A percentile compares a stretch with the other conserved stretches of the same genome.
phyloP scores from a whole-genome alignment of 2,888 invertebrate species.

The Diogma glabrata region DNA sequence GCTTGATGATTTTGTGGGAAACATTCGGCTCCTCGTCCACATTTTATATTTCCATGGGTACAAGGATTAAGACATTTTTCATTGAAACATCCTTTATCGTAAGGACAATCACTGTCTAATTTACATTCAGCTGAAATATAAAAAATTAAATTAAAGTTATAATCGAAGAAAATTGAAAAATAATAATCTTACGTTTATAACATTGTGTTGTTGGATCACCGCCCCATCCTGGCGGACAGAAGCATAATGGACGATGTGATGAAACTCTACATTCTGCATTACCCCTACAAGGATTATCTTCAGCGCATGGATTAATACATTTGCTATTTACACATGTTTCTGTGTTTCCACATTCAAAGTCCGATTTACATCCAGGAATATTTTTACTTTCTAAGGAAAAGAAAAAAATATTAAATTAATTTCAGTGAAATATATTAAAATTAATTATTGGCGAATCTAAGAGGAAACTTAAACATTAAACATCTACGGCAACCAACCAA shows the following conservation, averaged over 20 bases:
- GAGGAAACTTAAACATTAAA: too few species aligned
- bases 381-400: conserved; percentile 36
- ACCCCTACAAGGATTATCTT: conserved; percentile 66
- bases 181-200: conserved; percentile 61
- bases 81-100: conserved; percentile 67
- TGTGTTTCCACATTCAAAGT: conserved; percentile 63
- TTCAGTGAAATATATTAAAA: neutral
- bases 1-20: conserved; percentile 61
- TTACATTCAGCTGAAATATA: conserved; percentile 62
- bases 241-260: conserved; percentile 70
- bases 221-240: conserved; percentile 73
- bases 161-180: neutral
- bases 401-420: conserved; percentile 6
- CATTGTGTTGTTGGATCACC: conserved; percentile 79
- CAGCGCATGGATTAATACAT: conserved; percentile 70
- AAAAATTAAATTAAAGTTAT: conserved; percentile 1
- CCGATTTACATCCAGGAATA: conserved; percentile 56
- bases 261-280: conserved; percentile 68
- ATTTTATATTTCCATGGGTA: conserved; percentile 47
- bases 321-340: conserved; percentile 68
- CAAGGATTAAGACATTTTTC: conserved; percentile 75
- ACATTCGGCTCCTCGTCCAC: conserved; percentile 72
- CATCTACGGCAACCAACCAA: too few species aligned
- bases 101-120: conserved; percentile 67
- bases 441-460: too few species aligned